Conservation (phyloP, 2,113 vertebrate genomes). For the Sporophila hypoxantha region DNA sequence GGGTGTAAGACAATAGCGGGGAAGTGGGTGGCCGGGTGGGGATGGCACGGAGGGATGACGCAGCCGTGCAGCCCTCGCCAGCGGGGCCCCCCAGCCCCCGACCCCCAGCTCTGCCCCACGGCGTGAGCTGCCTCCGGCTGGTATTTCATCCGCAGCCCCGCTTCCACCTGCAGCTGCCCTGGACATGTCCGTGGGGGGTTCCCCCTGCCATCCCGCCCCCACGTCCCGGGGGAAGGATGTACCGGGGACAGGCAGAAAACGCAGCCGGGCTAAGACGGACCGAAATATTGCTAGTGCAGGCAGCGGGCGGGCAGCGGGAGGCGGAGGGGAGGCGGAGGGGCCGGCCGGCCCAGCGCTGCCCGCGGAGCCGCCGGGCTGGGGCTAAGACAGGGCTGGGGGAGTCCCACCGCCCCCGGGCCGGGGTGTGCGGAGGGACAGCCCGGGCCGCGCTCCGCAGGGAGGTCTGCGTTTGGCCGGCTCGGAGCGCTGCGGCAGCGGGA, state of each 20-base stretch:
- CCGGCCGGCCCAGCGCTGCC: not conserved
- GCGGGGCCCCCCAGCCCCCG: not conserved
- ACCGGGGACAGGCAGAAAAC: not conserved
- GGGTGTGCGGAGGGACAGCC: not conserved
- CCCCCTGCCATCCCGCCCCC: not conserved
- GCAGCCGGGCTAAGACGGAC: not conserved
- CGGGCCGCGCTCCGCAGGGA: not conserved
- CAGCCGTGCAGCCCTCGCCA: slow-evolving; percentile 1
- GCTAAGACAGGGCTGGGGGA: not conserved
- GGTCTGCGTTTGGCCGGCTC: not conserved
- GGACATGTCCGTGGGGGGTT: not conserved
- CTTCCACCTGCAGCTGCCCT: not conserved
- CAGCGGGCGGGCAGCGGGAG: not conserved
- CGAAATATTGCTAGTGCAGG: not conserved
- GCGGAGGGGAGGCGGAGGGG: not conserved
- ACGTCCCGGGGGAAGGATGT: not conserved
- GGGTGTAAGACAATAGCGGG: slow-evolving; percentile 37
- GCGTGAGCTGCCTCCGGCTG: not conserved
- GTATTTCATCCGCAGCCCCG: not conserved
- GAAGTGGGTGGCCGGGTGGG: slow-evolving; percentile 47
- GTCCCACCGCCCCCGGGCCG: not conserved
- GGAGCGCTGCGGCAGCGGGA: slow-evolving; percentile 17
- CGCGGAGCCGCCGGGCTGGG: not conserved
- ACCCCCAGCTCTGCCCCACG: not conserved
- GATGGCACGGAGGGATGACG: slow-evolving; percentile 36